These are phyloP conservation scores for Julus scandinavius DNA, from an alignment of 2,888 invertebrate genomes.

Conservation along the genomic window DNA sequence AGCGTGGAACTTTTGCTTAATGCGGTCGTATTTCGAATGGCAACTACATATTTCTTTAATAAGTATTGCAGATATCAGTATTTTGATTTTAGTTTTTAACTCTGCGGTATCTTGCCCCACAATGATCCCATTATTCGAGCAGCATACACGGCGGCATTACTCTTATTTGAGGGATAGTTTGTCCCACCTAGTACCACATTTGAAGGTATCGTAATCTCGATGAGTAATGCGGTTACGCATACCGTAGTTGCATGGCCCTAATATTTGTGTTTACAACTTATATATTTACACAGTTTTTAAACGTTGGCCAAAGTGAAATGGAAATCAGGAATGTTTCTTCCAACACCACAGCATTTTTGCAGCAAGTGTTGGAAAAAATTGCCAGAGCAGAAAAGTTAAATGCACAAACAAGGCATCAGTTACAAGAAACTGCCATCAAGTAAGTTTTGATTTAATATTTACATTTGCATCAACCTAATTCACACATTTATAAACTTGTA, in stretches of 20 bases:
- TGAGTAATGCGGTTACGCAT: not conserved
- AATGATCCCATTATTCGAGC: constrained; percentile 90
- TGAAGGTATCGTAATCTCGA: constrained; percentile 66
- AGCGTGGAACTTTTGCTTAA: not conserved
- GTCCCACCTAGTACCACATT: constrained; percentile 85
- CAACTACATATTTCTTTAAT: constrained; percentile 57
- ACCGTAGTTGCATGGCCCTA: not conserved
- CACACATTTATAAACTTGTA: not conserved
- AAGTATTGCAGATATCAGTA: constrained; percentile 74
- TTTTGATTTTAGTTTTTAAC: constrained; percentile 91
- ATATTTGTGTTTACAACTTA: not conserved
- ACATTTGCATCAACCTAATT: not conserved
- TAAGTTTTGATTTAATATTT: constrained; percentile 53
- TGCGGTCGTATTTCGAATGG: not conserved
- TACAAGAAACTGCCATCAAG: constrained; percentile 60
- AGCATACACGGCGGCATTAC: constrained; percentile 93
- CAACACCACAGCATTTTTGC: constrained; percentile 62
- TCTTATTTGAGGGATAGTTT: constrained; percentile 91
- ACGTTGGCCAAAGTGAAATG: constrained; percentile 74
- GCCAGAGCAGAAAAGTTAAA: constrained; percentile 59
- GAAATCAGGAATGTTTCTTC: constrained; percentile 68
- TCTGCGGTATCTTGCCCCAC: constrained; percentile 91
- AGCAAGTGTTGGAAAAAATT: constrained; percentile 60
- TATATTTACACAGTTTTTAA: constrained; percentile 47
- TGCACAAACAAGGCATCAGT: constrained; percentile 58